Conservation (phyloP, 2,888 invertebrate species). For the Suillia variegata region DNA sequence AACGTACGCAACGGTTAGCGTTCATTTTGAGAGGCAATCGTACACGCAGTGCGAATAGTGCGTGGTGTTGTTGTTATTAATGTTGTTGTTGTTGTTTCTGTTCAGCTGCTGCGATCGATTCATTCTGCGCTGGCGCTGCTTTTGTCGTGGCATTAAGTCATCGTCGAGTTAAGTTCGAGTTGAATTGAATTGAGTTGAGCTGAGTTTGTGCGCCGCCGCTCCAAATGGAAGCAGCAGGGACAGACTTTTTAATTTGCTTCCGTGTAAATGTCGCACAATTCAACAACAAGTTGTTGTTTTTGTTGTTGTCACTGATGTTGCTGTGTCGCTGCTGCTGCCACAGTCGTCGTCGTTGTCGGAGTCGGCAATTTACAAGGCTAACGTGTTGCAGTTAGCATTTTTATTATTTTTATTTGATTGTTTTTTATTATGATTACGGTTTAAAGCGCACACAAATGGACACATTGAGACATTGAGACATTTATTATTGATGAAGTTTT, state of each 20-base stretch:
- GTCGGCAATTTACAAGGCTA: slow-evolving; percentile 54
- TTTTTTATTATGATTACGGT: slow-evolving; percentile 35
- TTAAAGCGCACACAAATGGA: slow-evolving; percentile 37
- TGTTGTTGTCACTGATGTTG: slow-evolving; percentile 20
- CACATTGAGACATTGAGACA: slow-evolving; percentile 33
- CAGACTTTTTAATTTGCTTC: slow-evolving; percentile 44
- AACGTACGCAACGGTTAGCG: too few species aligned
- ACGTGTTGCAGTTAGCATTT: slow-evolving; percentile 49
- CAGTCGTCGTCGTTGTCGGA: slow-evolving; percentile 39
- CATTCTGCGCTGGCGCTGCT: neutral
- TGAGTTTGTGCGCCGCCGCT: neutral
- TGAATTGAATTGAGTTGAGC: neutral
- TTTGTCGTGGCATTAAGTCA: too few species aligned
- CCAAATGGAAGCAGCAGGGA: neutral
- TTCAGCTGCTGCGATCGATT: neutral
- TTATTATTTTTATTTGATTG: slow-evolving; percentile 13
- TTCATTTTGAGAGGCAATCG: too few species aligned
- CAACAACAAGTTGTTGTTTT: slow-evolving; percentile 53
- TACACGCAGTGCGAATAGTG: neutral
- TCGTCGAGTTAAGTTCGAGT: too few species aligned
- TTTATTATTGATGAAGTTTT: slow-evolving; percentile 22
- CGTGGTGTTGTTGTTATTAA: too few species aligned
- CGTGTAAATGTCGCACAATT: slow-evolving; percentile 53
- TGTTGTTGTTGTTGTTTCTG: too few species aligned
- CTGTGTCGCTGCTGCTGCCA: slow-evolving; percentile 2